Conservation (phyloP, 1,140 invertebrate species). For the Platyura marginata region DNA sequence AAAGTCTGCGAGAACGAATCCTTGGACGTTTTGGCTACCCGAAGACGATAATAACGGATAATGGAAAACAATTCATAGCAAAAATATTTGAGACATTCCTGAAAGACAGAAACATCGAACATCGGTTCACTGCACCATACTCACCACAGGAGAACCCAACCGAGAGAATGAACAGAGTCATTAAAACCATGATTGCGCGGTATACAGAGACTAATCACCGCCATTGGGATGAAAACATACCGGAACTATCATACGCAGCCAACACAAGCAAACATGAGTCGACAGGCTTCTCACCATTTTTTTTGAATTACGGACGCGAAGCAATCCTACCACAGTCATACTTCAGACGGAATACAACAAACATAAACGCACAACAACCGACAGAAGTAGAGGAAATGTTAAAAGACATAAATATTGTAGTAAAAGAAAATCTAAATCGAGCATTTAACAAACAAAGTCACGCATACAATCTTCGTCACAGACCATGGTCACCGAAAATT, state of each 20-base stretch:
- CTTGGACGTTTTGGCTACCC: not conserved
- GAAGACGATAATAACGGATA: not conserved
- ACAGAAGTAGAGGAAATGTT: too few relatives aligned
- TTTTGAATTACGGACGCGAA: not conserved
- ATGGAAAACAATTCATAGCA: not conserved
- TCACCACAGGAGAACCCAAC: not conserved
- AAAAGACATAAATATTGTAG: too few relatives aligned
- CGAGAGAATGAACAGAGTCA: not conserved
- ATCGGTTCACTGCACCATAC: not conserved
- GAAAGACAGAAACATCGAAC: not conserved
- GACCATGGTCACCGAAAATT: too few relatives aligned
- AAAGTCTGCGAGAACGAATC: not conserved
- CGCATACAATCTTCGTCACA: too few relatives aligned
- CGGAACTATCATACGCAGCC: not conserved
- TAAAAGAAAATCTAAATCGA: too few relatives aligned
- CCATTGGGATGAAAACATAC: not conserved
- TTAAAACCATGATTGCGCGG: not conserved
- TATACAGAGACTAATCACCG: not conserved
- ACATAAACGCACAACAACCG: too few relatives aligned
- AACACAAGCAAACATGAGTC: not conserved
- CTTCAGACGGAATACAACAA: too few relatives aligned
- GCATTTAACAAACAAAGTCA: too few relatives aligned
- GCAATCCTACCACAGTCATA: too few relatives aligned
- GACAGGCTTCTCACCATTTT: not conserved
- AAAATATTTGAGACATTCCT: not conserved